phyloP scores from a whole-genome alignment of 2,888 invertebrate genomes.

The Prosapia bicincta region DNA sequence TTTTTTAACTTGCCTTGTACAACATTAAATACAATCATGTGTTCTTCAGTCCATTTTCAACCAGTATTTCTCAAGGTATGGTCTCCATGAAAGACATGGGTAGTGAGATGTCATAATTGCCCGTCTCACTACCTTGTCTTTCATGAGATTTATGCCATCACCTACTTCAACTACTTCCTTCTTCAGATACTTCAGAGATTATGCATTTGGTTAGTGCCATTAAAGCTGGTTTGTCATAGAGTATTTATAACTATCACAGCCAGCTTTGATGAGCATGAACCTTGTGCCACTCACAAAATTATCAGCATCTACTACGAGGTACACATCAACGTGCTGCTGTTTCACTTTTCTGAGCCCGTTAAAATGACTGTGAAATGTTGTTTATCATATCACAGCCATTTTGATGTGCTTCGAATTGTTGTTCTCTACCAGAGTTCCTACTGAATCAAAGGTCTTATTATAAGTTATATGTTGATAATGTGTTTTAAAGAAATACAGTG shows the following conservation, averaged over 20 bases:
- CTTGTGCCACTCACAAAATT: slow-evolving; percentile 11
- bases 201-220: slow-evolving; percentile 55
- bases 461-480: neutral
- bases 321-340: no score
- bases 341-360: slow-evolving; percentile 54
- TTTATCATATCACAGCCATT: slow-evolving; percentile 95
- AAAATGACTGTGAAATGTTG: slow-evolving; percentile 85
- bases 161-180: neutral
- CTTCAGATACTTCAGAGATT: neutral
- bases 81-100: slow-evolving; percentile 93
- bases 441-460: neutral
- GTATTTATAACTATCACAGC: slow-evolving; percentile 76
- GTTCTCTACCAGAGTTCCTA: neutral
- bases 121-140: slow-evolving; percentile 98
- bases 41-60: no score
- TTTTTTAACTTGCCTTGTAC: no score
- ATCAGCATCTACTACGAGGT: neutral
- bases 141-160: slow-evolving; percentile 61
- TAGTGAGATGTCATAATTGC: slow-evolving; percentile 87
- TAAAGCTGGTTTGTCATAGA: slow-evolving; percentile 83
- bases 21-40: no score
- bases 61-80: slow-evolving; percentile 13
- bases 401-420: slow-evolving; percentile 76
- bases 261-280: slow-evolving; percentile 87
- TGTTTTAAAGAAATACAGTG: no score